Evolutionary conservation across 2,888 invertebrate species (phyloP).

Genomic region (Parascotia fuliginaria): DNA sequence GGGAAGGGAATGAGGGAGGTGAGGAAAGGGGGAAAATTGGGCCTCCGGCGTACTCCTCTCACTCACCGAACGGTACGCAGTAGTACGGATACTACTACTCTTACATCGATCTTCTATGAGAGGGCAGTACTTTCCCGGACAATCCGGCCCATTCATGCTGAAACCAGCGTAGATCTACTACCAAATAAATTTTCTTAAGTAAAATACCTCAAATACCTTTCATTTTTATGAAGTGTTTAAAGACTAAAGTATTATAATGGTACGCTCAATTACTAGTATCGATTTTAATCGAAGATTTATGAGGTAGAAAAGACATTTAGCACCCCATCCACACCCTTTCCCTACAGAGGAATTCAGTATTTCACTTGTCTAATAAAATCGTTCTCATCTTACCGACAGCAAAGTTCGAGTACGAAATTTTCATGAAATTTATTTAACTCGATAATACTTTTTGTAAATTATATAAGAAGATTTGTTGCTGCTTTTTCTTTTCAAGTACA

Average conservation of each 20-base stretch:
- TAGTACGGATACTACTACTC: too few relatives aligned
- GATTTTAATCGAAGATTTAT: slow-evolving; percentile 62
- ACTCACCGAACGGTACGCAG: too few relatives aligned
- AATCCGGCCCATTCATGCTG: too few relatives aligned
- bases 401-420: slow-evolving; percentile 20
- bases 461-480: background rate
- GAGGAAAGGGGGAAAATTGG: too few relatives aligned
- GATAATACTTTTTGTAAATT: background rate
- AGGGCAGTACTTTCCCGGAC: too few relatives aligned
- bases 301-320: slow-evolving; percentile 57
- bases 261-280: slow-evolving; percentile 49
- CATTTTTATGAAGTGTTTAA: slow-evolving; percentile 7
- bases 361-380: slow-evolving; percentile 45
- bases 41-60: too few relatives aligned
- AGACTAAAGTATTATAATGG: slow-evolving; percentile 41
- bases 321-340: slow-evolving; percentile 59
- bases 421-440: slow-evolving; percentile 12
- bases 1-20: too few relatives aligned
- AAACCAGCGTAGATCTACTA: too few relatives aligned
- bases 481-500: background rate
- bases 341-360: slow-evolving; percentile 51
- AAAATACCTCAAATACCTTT: background rate
- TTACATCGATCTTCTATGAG: too few relatives aligned
- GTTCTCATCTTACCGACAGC: slow-evolving; percentile 16
- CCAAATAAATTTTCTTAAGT: background rate